phyloP scores from a whole-genome alignment of 2,888 invertebrate species.

The Pyralis farinalis region DNA sequence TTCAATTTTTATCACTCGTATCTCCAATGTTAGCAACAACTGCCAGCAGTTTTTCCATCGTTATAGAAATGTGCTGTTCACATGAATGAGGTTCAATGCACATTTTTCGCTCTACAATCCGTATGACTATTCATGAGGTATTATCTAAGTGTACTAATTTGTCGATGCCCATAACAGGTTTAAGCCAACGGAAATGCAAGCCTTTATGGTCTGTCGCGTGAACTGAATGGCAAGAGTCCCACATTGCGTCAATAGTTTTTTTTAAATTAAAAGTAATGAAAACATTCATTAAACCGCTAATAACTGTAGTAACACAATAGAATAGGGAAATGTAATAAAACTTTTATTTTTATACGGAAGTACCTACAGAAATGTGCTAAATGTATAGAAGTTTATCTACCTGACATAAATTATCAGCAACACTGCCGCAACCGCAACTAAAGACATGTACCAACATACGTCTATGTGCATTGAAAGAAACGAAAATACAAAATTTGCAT shows the following conservation, averaged over 20 bases:
- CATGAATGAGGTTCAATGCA: slow-evolving; percentile 11
- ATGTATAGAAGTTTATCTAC: neutral
- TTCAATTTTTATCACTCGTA: too few species aligned
- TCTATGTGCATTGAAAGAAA: too few species aligned
- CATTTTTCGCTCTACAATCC: slow-evolving; percentile 11
- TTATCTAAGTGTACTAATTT: slow-evolving; percentile 56
- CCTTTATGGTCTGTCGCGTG: slow-evolving; percentile 54
- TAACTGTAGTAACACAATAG: slow-evolving; percentile 5
- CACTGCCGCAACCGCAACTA: too few species aligned
- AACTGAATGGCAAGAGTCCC: slow-evolving; percentile 47
- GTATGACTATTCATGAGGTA: slow-evolving; percentile 50
- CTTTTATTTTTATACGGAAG: neutral
- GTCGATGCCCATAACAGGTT: slow-evolving; percentile 51
- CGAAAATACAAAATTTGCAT: too few species aligned
- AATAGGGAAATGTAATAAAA: slow-evolving; percentile 3
- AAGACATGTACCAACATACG: too few species aligned
- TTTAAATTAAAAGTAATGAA: slow-evolving; percentile 22
- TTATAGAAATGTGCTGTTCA: neutral
- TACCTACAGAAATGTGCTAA: neutral
- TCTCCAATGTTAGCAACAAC: too few species aligned
- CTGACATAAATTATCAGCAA: neutral
- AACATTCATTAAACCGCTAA: slow-evolving; percentile 15
- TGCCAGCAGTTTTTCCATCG: neutral
- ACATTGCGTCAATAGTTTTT: slow-evolving; percentile 42
- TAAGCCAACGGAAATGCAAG: slow-evolving; percentile 60